Conservation (phyloP, 1,140 invertebrate genomes). For the roundworm (Caenorhabditis elegans) region WBcel235 BX284606.5:16437001-16437500, state of each 20-base stretch:
- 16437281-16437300: not conserved
- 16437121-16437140: too few species aligned
- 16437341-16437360: not conserved
- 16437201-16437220: not conserved
- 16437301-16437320: constrained; percentile 14
- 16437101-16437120: not conserved
- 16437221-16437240: not conserved
- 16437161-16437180: too few species aligned
- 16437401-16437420: not conserved
- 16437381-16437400: constrained; percentile 15
- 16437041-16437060: not conserved
- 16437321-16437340: constrained; percentile 32
- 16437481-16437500: not conserved
- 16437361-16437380: not conserved
- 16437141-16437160: too few species aligned
- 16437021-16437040: too few species aligned
- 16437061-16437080: not conserved
- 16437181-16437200: not conserved
- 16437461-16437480: not conserved
- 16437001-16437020: too few species aligned
- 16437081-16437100: not conserved
- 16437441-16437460: not conserved
- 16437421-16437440: not conserved
- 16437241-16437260: not conserved
- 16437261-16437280: not conserved